Percentiles rank a stretch among this genome's conserved stretches.
Evolutionary conservation across 2,797 vertebrate genomes (phyloP).

Genomic region (Linurgus olivaceus): DNA sequence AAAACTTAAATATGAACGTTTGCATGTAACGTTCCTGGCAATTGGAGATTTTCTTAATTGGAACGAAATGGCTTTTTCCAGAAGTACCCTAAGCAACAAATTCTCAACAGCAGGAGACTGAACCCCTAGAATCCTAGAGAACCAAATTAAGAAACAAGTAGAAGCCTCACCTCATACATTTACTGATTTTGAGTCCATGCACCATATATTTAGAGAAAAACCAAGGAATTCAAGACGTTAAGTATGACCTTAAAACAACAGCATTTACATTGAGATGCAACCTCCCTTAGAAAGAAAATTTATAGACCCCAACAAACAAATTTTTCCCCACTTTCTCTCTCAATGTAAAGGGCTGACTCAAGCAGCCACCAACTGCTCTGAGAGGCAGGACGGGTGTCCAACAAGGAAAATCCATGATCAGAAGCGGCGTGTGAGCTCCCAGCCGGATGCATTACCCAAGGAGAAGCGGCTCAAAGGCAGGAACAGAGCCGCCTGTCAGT

Average conservation of each 20-base stretch:
- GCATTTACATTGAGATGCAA: not conserved
- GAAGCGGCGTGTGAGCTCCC: not conserved
- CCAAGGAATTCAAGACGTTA: not conserved
- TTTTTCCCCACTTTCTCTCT: not conserved
- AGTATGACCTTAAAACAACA: not conserved
- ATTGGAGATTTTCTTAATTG: not conserved
- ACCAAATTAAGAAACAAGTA: not conserved
- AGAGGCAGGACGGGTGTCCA: not conserved
- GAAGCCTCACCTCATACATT: not conserved
- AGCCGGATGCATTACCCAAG: not conserved
- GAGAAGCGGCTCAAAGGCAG: not conserved
- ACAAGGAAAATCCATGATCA: not conserved
- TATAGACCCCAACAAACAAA: not conserved
- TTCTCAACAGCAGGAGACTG: not conserved
- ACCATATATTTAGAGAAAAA: not conserved
- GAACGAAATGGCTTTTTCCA: not conserved
- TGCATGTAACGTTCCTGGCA: not conserved
- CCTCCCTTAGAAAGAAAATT: not conserved
- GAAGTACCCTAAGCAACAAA: not conserved
- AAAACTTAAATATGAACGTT: not conserved
- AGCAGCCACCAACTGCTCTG: not conserved
- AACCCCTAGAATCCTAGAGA: not conserved
- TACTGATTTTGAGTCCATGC: fast-evolving
- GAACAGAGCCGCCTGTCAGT: conserved; percentile 55
- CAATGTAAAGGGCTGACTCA: not conserved